Evolutionary conservation across 2,797 vertebrate genomes (phyloP), one percentile per base, ranked within the genome.

Genomic region (Lacerta viridis): DNA sequence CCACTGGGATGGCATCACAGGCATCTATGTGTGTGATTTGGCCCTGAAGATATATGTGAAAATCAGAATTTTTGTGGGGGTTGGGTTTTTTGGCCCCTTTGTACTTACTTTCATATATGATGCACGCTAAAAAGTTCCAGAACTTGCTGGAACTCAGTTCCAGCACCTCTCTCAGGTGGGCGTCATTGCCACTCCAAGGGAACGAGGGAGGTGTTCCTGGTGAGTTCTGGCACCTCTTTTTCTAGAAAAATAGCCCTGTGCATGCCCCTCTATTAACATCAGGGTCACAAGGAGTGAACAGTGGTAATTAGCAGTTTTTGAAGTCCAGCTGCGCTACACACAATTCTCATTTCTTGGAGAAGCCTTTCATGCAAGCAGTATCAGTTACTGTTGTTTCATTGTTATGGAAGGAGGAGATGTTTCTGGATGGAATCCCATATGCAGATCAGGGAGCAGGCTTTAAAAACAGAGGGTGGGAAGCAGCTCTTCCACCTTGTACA

Each of bases 281-380:
- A 88, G 78, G 77, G 81, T 93, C 87, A 71, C 80, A 50, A 93
- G 25, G 64, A n/a, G 10, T 88, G 66, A 89, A 61, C 43, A 72
- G 29, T 75, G 43, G 84, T 79, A 82, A 90, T 92, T 87, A 75
- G 88, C 83, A 11, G 0, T 59, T 86, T 87, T 88, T 25, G 39
- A 61, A 93, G 87, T 79, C 88, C 86, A 90, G 80, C 92, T 87
- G 46, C 27, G 55, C 92, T 94, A 90, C 90, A 68, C 80, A 91
- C 91, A 41, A 88, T 84, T 84, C n/a, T 96, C 2, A 84, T 93
- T 94, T 93, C 81, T 92, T 92, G 72, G 90, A 90, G 82, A 87
- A 87, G 71, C 29, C 66, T 76, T n/a, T 27, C 74, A n/a, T 4
- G 0, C 83, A 39, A 74, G 88, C 85, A 84, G 80, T 90, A 92